Evolutionary conservation across 2,113 vertebrate genomes (phyloP), one percentile per base, ranked within the genome.

Genomic region (Archocentrus centrarchus): DNA sequence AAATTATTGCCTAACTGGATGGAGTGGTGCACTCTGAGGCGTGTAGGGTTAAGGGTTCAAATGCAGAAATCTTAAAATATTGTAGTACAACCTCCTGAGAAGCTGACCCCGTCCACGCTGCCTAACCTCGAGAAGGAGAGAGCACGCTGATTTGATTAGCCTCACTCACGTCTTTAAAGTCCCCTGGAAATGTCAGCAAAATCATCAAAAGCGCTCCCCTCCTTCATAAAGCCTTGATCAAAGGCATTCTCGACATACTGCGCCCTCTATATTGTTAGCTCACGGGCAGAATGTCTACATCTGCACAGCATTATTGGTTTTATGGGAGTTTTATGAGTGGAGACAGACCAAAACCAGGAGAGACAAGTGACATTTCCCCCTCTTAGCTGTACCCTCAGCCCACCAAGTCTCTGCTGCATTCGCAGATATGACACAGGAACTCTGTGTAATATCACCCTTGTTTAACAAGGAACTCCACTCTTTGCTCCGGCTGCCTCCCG

Each of bases 111-210:
- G 6, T 81, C 30, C 79, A 79, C 60, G 82, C 88, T 80, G 37
- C 88, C 58, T 85, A 83, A 86, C 83, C 80, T 75, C 63, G 32
- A 59, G 32, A 24, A 39, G n/a, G 68, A 11, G 44, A 57, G 18
- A 22, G 63, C 88, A 93, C 77, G 2, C 82, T 84, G 93, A 76
- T 93, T 86, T 89, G 81, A 94, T 95, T 93, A 95, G 53, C 80
- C 60, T 79, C 41, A 76, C 83, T 86, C 8, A 6, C 76, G 85
- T 91, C 81, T 92, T 92, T 89, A 92, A 86, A 89, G 80, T 88
- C 88, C 91, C 80, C 93, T 93, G 93, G 92, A 95, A 94, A 94
- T 94, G 93, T 94, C 92, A 92, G 94, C 92, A 82, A 59, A 93
- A 91, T 91, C 85, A 85, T 94, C 87, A 92, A 95, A 70, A 94